A percentile compares a stretch with the other conserved stretches of the same genome.
Evolutionary conservation across 35 echinoderm and acorn worm species (phyloP).

Genomic region (Ophioderma brevispina): DNA sequence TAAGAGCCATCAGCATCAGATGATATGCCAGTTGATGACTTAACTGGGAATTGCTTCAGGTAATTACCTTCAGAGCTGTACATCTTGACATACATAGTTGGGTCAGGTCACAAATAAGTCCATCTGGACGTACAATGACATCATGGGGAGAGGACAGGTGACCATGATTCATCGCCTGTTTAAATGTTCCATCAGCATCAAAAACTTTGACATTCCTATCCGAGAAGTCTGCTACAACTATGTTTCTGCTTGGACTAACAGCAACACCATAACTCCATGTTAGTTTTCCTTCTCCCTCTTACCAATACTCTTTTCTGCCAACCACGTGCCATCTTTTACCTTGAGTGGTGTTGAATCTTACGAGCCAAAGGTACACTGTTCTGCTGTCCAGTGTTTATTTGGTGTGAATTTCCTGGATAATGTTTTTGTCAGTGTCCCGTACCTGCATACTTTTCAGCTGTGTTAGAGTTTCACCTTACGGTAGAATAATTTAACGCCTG

Average conservation of each 20-base stretch:
- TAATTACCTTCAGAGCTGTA: background rate
- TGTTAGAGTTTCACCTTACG: background rate
- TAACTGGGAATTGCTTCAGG: background rate
- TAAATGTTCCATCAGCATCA: background rate
- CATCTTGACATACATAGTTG: background rate
- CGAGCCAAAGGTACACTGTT: background rate
- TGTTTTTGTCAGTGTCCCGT: background rate
- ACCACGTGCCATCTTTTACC: background rate
- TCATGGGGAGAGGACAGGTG: background rate
- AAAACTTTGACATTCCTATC: background rate
- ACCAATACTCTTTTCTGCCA: background rate
- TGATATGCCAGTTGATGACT: background rate
- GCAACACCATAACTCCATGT: background rate
- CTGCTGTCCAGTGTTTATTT: background rate
- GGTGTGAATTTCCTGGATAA: background rate
- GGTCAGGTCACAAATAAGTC: background rate
- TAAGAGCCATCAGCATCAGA: background rate
- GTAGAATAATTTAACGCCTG: background rate
- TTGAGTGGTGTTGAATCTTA: background rate
- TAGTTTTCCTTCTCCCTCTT: background rate
- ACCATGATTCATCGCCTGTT: background rate
- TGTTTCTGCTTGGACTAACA: background rate
- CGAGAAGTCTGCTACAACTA: background rate
- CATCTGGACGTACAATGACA: background rate
- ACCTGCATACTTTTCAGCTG: background rate